These are phyloP conservation scores for Gymnopithys bicolor DNA, from an alignment of 2,797 vertebrate genomes.

Conservation along the genomic window DNA sequence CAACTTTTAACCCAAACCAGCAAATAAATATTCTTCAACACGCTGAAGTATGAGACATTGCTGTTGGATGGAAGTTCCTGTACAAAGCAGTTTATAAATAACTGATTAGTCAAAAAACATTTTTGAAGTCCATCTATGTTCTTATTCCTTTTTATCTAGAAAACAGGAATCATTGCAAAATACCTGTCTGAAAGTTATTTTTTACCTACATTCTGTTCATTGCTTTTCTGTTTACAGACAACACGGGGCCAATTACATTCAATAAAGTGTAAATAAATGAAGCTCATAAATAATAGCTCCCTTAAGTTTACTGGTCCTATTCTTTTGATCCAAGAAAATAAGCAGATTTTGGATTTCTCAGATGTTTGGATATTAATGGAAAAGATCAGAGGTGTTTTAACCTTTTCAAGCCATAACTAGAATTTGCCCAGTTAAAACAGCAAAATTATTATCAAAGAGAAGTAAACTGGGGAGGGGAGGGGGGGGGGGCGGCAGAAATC, in stretches of 20 bases:
- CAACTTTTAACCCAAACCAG: neutral
- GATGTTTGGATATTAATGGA: neutral
- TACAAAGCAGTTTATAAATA: conserved; percentile 4
- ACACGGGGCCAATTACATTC: neutral
- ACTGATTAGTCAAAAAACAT: neutral
- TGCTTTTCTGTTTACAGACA: neutral
- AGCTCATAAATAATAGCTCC: neutral
- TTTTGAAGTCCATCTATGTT: neutral
- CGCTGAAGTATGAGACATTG: neutral
- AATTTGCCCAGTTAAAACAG: neutral
- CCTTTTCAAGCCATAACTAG: neutral
- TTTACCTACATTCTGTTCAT: neutral
- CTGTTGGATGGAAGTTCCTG: neutral
- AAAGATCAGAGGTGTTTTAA: neutral
- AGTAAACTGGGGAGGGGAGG: neutral
- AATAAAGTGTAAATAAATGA: neutral
- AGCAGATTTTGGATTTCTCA: neutral
- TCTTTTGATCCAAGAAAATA: neutral
- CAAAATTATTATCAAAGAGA: neutral
- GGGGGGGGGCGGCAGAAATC: neutral
- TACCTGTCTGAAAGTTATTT: neutral
- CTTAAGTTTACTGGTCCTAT: neutral
- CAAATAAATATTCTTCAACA: neutral
- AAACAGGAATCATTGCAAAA: neutral
- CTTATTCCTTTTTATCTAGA: neutral